Evolutionary conservation across 2,888 invertebrate species (phyloP).

Genomic region (Brachylomia viminalis): DNA sequence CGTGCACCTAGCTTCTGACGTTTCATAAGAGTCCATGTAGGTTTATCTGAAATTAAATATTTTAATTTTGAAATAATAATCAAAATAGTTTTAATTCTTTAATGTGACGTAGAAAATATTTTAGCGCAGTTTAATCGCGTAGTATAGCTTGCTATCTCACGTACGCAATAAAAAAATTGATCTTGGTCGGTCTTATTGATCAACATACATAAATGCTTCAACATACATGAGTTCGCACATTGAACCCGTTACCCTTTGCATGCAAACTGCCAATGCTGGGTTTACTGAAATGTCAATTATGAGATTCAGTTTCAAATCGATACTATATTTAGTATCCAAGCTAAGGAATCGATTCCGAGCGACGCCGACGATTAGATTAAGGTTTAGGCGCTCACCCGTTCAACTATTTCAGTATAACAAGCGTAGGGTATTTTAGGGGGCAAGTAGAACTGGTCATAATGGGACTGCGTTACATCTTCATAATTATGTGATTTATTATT

Average conservation of each 20-base stretch:
- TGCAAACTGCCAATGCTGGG: background rate
- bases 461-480: background rate
- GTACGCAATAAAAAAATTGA: slow-evolving; percentile 21
- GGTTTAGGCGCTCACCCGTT: background rate
- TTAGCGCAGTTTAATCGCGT: background rate
- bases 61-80: background rate
- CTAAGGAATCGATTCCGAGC: background rate
- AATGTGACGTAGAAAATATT: background rate
- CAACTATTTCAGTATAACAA: background rate
- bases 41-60: too few relatives aligned
- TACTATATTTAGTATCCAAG: background rate
- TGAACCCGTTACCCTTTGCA: slow-evolving; percentile 7
- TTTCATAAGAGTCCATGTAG: too few relatives aligned
- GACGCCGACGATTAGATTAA: slow-evolving; percentile 1
- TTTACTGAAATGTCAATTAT: background rate
- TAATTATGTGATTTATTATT: background rate
- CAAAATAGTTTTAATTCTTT: background rate
- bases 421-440: too few relatives aligned
- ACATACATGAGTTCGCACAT: slow-evolving; percentile 36
- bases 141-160: slow-evolving; percentile 24
- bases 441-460: background rate
- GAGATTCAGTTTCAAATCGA: background rate
- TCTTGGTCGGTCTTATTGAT: background rate
- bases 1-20: too few relatives aligned
- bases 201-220: slow-evolving; percentile 3